Percentiles rank a stretch among this genome's conserved stretches.
Conservation (phyloP, 2,888 invertebrate genomes). For the Amiota communis region DNA sequence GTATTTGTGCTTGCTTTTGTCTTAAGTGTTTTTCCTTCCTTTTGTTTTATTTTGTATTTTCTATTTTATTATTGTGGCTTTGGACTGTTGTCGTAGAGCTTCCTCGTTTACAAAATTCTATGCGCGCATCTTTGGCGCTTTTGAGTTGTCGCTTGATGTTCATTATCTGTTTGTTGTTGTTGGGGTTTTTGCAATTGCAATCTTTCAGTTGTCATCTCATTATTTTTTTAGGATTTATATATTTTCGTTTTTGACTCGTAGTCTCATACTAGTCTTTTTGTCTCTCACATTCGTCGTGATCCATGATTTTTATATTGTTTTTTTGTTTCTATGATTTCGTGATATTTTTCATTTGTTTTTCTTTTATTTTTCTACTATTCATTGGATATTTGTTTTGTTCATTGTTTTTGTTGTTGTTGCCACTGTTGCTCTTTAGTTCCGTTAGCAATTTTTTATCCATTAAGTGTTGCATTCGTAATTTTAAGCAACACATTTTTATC, state of each 20-base stretch:
- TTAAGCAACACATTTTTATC: constrained; percentile 44
- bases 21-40: not conserved
- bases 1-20: not conserved
- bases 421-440: constrained; percentile 31
- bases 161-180: constrained; percentile 15
- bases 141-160: not conserved
- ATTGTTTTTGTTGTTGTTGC: constrained; percentile 1
- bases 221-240: constrained; percentile 1
- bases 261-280: not conserved
- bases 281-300: constrained; percentile 14
- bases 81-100: not conserved
- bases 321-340: constrained; percentile 42
- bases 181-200: constrained; percentile 17
- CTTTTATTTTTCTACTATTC: constrained; percentile 24
- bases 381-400: constrained; percentile 24
- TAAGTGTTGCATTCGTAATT: constrained; percentile 60
- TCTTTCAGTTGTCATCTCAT: constrained; percentile 19
- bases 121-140: constrained; percentile 11
- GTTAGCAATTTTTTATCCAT: constrained; percentile 40
- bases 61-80: not conserved
- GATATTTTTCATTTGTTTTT: constrained; percentile 36
- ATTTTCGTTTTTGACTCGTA: constrained; percentile 25
- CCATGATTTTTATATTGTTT: constrained; percentile 37
- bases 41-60: not conserved
- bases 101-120: not conserved